Conservation (phyloP, 2,888 invertebrate genomes). For the Nemotelus nigrinus region DNA sequence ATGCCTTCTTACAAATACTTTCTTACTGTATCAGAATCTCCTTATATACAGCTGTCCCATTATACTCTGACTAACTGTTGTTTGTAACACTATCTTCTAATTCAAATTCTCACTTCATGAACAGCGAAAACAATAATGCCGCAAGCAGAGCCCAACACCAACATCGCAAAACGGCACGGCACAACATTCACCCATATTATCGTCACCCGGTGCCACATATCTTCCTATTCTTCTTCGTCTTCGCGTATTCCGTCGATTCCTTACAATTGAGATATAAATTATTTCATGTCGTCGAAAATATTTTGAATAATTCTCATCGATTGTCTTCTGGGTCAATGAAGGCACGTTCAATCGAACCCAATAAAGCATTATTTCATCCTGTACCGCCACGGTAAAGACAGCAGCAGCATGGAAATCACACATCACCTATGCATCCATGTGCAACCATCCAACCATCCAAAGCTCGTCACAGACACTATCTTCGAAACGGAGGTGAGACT, state of each 20-base stretch:
- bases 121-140: not conserved
- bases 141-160: not conserved
- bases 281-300: conserved; percentile 37
- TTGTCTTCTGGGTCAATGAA: conserved; percentile 50
- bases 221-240: not conserved
- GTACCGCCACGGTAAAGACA: not conserved
- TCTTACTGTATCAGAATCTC: too few species aligned
- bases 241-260: not conserved
- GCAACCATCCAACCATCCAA: too few species aligned
- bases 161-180: not conserved
- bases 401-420: too few species aligned
- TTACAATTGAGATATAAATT: conserved; percentile 40
- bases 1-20: too few species aligned
- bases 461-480: too few species aligned
- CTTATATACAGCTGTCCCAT: conserved; percentile 12
- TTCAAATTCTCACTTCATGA: conserved; percentile 26
- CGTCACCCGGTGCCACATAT: not conserved
- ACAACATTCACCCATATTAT: not conserved
- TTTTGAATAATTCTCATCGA: conserved; percentile 50
- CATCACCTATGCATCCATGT: too few species aligned
- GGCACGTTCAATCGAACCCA: conserved; percentile 48
- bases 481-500: too few species aligned
- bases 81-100: conserved; percentile 31
- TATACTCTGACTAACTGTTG: conserved; percentile 24
- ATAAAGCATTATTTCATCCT: conserved; percentile 45